phyloP scores from a whole-genome alignment of 2,113 vertebrate genomes.

The Macrotus californicus region DNA sequence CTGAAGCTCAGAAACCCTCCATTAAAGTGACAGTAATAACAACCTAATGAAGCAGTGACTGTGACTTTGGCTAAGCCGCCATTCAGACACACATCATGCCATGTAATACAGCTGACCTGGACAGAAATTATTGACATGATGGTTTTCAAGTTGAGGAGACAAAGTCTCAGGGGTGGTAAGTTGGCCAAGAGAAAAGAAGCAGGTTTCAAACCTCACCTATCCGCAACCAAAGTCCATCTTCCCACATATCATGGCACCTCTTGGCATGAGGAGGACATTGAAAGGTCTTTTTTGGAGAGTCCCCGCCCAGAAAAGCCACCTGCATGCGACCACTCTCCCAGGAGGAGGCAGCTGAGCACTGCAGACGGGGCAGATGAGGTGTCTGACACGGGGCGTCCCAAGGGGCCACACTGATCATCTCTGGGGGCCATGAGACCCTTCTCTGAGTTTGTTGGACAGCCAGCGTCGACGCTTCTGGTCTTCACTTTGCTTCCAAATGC shows the following conservation, averaged over 20 bases:
- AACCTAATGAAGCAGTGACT: accelerated
- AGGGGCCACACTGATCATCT: neutral
- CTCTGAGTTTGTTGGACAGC: neutral
- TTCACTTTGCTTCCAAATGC: neutral
- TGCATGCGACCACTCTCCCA: accelerated
- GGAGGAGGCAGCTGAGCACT: neutral
- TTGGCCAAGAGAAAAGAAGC: neutral
- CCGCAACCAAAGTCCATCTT: neutral
- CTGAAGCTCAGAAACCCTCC: accelerated
- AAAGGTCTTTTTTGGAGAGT: neutral
- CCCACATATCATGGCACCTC: accelerated
- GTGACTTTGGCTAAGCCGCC: accelerated
- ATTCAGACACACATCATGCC: accelerated
- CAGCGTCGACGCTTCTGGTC: neutral
- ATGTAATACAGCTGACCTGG: accelerated
- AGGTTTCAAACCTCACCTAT: neutral
- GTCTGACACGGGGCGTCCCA: neutral
- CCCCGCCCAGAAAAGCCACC: accelerated
- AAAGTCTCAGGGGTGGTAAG: neutral
- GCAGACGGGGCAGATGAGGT: accelerated
- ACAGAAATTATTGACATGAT: too few relatives aligned
- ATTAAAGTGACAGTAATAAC: accelerated
- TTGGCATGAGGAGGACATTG: accelerated
- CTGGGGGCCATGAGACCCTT: accelerated
- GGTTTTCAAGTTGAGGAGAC: neutral